Percentiles rank a stretch among this genome's conserved stretches.
Conservation (phyloP, 2,888 invertebrate species). For the Hypomecis punctinalis region DNA sequence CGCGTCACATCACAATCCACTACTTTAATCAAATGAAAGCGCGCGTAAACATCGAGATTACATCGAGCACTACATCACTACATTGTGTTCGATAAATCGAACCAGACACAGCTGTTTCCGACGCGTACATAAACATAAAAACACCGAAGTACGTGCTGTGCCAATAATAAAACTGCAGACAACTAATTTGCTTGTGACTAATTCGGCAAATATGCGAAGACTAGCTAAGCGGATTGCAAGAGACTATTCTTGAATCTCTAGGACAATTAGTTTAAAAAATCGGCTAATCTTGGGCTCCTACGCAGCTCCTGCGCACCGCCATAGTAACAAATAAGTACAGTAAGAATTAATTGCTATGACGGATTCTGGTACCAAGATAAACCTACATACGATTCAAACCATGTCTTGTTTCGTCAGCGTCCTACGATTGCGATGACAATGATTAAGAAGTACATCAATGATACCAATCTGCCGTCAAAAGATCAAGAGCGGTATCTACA, state of each 20-base stretch:
- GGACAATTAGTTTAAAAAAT: not conserved
- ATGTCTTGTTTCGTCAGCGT: too few species aligned
- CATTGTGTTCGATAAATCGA: slow-evolving; percentile 39
- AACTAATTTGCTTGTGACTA: slow-evolving; percentile 14
- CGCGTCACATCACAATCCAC: not conserved
- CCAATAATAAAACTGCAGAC: slow-evolving; percentile 36
- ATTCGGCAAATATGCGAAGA: slow-evolving; percentile 12
- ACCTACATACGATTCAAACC: too few species aligned
- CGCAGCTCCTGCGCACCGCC: too few species aligned
- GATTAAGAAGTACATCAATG: too few species aligned
- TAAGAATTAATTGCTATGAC: too few species aligned
- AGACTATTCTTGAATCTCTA: slow-evolving; percentile 10
- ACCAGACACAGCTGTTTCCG: slow-evolving; percentile 35
- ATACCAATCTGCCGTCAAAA: too few species aligned
- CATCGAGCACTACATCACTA: slow-evolving; percentile 34
- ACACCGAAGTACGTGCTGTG: slow-evolving; percentile 26
- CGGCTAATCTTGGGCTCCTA: too few species aligned
- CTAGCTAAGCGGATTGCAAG: not conserved
- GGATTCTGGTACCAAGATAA: too few species aligned
- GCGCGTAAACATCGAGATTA: slow-evolving; percentile 27
- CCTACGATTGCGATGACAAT: too few species aligned
- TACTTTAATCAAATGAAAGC: slow-evolving; percentile 29
- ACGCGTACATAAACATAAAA: slow-evolving; percentile 33
- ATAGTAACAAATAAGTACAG: too few species aligned
- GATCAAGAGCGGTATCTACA: too few species aligned